phyloP scores from a whole-genome alignment of 2,888 invertebrate genomes.

The Apodemia mormo region DNA sequence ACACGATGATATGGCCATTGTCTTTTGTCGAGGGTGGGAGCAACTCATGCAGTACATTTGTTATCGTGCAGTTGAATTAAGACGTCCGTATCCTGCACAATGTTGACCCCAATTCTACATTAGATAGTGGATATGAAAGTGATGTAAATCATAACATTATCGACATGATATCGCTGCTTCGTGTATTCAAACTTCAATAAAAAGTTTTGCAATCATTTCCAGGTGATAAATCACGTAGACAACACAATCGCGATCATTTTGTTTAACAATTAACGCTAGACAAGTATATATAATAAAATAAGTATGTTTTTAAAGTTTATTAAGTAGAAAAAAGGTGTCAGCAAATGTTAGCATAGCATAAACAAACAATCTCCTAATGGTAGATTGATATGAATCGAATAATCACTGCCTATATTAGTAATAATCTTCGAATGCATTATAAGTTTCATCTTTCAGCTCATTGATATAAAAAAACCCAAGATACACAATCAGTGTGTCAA shows the following conservation, averaged over 20 bases:
- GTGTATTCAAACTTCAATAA: slow-evolving; percentile 1
- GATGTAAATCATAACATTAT: slow-evolving; percentile 54
- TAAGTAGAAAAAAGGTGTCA: too few relatives aligned
- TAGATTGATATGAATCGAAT: neutral
- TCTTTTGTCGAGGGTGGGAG: neutral
- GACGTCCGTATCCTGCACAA: slow-evolving; percentile 63
- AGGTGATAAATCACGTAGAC: neutral
- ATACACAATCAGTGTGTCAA: too few relatives aligned
- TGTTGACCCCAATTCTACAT: slow-evolving; percentile 55
- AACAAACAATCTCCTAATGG: too few relatives aligned
- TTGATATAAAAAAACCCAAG: too few relatives aligned
- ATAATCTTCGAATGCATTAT: too few relatives aligned
- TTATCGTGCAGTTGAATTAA: slow-evolving; percentile 51
- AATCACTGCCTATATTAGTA: too few relatives aligned
- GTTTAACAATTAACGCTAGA: slow-evolving; percentile 2
- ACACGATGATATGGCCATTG: slow-evolving; percentile 2
- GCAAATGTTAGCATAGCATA: too few relatives aligned
- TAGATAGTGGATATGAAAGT: slow-evolving; percentile 46
- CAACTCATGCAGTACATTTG: slow-evolving; percentile 24
- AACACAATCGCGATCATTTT: neutral
- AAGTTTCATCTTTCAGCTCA: too few relatives aligned
- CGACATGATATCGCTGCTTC: slow-evolving; percentile 9
- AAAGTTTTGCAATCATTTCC: neutral
- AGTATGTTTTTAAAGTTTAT: too few relatives aligned
- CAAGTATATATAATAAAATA: neutral